Evolutionary conservation across 92 coral and sea anemone species (phyloP), one percentile per base, ranked within the genome.

Genomic region (Ricordea florida): DNA sequence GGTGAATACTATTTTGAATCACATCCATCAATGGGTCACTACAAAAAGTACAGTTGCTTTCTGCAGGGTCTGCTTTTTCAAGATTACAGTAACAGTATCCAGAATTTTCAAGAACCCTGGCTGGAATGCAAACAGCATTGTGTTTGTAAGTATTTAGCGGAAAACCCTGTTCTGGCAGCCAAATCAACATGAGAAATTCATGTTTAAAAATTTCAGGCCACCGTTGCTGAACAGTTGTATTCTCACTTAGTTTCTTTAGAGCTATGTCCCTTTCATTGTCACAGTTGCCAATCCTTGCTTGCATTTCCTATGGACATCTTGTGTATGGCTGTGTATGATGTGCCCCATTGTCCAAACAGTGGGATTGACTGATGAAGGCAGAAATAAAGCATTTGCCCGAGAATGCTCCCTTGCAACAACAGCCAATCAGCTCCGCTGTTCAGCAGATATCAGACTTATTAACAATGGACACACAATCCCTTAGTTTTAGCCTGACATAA

Each of bases 91-190:
- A 74, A 47, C 91, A 86, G 43, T 74, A 81, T 5, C 64, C 27
- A 43, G 55, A 42, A 56, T 75, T 40, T 15, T 61, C 57, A 61
- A 67, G 38, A 14, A 74, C 74, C 63, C 73, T 74, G 33, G 34
- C 29, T 40, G 92, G 88, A 32, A 87, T 87, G 76, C 81, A 75
- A 27, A 78, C 80, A 66, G 38, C 79, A 74, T 69, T 81, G 15
- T 67, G 61, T 23, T 65, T 73, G 66, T 36, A 34, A 20, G 56
- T 27, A 31, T n/a, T 57, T 26, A 36, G 81, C 72, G 73, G 13
- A 46, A 66, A 48, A 3, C 75, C 77, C 55, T 82, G 82, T 66
- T 82, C 71, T 31, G 76, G 77, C 16, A 82, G 77, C 87, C 87
- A 82, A 27, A 74, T 40, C 47, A 81, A 34, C 87, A 70, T 81